A percentile compares a stretch with the other conserved stretches of the same genome.
Conservation (phyloP, 2,113 vertebrate species). For the Tringa solitaria region DNA sequence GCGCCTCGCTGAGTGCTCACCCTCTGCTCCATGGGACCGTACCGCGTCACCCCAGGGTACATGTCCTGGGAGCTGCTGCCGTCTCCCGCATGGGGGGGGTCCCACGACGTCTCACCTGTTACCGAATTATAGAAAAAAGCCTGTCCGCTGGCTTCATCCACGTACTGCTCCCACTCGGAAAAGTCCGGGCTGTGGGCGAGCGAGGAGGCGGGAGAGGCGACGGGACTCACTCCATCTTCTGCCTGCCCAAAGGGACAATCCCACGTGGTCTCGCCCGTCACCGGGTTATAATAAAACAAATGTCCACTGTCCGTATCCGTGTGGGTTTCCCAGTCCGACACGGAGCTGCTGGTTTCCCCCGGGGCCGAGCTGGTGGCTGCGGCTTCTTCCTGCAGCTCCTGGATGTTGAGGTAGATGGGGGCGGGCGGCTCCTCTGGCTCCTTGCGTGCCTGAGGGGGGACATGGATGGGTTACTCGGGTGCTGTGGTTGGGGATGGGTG, state of each 20-base stretch:
- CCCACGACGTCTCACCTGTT: constrained; percentile 91
- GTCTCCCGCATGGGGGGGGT: constrained; percentile 67
- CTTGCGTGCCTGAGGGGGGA: background rate
- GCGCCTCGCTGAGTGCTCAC: constrained; percentile 26
- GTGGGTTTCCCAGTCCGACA: constrained; percentile 86
- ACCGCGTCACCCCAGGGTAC: background rate
- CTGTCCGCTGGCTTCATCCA: constrained; percentile 83
- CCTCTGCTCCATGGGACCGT: constrained; percentile 47
- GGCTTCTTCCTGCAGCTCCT: constrained; percentile 63
- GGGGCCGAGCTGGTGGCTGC: background rate
- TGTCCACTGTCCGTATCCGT: constrained; percentile 83
- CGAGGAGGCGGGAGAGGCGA: constrained; percentile 14
- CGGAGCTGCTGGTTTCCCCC: background rate
- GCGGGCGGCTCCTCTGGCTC: background rate
- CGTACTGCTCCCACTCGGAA: constrained; percentile 82
- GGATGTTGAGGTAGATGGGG: constrained; percentile 87
- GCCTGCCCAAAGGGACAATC: constrained; percentile 82
- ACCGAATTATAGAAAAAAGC: constrained; percentile 88
- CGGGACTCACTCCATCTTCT: constrained; percentile 35
- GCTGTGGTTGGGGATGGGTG: rapidly evolving
- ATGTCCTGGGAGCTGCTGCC: constrained; percentile 32
- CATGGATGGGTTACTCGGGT: rapidly evolving
- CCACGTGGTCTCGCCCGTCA: constrained; percentile 89
- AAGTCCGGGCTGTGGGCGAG: constrained; percentile 52
- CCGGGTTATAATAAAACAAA: constrained; percentile 87